Evolutionary conservation across 2,797 vertebrate species (phyloP), one percentile per base, ranked within the genome.

Genomic region (Falco berigora): DNA sequence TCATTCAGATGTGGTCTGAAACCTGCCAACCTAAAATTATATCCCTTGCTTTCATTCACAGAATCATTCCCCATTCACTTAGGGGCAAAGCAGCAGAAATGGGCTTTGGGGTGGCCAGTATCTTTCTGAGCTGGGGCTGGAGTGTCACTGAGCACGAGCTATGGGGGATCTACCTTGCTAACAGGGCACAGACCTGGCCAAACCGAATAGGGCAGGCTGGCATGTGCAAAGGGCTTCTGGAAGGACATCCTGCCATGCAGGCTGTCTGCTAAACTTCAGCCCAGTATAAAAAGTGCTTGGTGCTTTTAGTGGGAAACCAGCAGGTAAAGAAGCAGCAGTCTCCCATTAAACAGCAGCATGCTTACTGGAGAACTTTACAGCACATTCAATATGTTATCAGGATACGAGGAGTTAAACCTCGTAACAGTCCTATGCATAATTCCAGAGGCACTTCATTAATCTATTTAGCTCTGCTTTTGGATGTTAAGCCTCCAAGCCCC

Each of bases 401-500:
- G 38, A 74, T 44, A 52, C 0, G 5, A 95, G 40, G 84, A 77
- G 62, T 94, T 95, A 91, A 94, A 74, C 16, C 40, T 76, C 16
- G 0, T 52, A 81, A 84, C 5, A 88, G 49, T 71, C 42, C 72
- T 62, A n/a, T 91, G 58, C 21, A 38, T 84, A 80, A 90, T 75
- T 91, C 68, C 66, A 81, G 82, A 91, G 67, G 42, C 58, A 84
- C 47, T 84, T 94, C 62, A 84, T 93, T 95, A 93, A 86, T 96
- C 50, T 92, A 15, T 92, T 96, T 95, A 89, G 64, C 72, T 87
- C 81, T 77, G 9, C 78, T 95, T 92, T 77, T 88, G 78, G 78
- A 68, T 94, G 38, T 83, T 83, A 77, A 90, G 68, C 68, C 42
- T 85, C 62, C 86, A 50, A 89, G 53, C 64, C 61, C 72, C 78